Evolutionary conservation across 2,113 vertebrate genomes (phyloP), one percentile per base, ranked within the genome.

Genomic region (Amphiprion ocellaris): DNA sequence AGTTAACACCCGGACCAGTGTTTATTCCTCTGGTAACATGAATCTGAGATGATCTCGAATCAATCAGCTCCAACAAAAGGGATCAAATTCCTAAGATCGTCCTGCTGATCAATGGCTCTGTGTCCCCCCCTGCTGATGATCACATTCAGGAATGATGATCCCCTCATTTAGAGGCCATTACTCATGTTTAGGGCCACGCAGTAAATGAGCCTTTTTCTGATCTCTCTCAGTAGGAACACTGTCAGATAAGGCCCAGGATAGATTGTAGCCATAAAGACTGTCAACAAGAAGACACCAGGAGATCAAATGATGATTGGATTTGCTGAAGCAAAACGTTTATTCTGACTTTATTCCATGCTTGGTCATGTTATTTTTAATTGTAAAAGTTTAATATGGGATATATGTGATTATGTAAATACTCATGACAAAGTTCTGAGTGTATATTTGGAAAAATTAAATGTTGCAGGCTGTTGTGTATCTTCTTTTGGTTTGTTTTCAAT

Each of bases 61-160:
- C 88, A 93, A 73, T 87, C 86, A 79, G 67, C 4, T 21, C 17
- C 4, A 83, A 89, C 81, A 85, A 89, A 67, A 82, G 79, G 85
- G 84, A 90, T 89, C 87, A 90, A 68, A 81, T 85, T 83, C 79
- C 19, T 75, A 61, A 87, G 83, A 77, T 81, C 71, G 33, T 90
- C 62, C 28, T 12, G 44, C 65, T 89, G 87, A 92, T 92, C 87
- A 90, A 88, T 73, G 59, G 28, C 49, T 15, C 67, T 21, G 44
- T 60, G 68, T 47, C 37, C 41, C n/a, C 16, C 16, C 28, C 28
- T 9, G 12, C 28, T 11, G 50, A 68, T 87, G 64, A 86, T 83
- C 62, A 52, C 21, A 78, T 72, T 5, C 5, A 11, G 59, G 41
- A 71, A 92, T 77, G 78, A 84, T 89, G 87, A 93, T 90, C 89